A percentile compares a stretch with the other conserved stretches of the same genome.
These are phyloP conservation scores for Sinosuthora webbiana DNA, from an alignment of 2,113 vertebrate species.

Conservation along the genomic window DNA sequence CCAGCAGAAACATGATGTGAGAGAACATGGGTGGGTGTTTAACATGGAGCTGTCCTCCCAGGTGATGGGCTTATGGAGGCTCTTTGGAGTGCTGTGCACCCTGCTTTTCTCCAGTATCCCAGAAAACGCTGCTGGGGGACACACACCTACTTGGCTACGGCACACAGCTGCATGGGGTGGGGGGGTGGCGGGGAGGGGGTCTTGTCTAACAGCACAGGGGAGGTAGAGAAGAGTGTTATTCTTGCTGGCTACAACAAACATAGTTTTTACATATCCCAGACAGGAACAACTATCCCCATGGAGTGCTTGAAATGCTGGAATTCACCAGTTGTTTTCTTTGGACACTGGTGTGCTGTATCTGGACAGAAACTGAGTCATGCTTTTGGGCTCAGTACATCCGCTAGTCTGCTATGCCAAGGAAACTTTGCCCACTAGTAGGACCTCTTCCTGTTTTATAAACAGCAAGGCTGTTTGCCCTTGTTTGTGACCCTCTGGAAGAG, in stretches of 20 bases:
- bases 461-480: background rate
- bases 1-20: background rate
- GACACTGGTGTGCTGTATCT: background rate
- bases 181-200: background rate
- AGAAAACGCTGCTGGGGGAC: background rate
- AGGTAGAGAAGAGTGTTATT: background rate
- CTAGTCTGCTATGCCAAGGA: background rate
- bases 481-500: background rate
- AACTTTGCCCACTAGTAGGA: background rate
- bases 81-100: background rate
- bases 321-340: constrained; percentile 30
- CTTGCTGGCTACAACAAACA: background rate
- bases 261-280: background rate
- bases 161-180: background rate
- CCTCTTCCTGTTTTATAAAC: background rate
- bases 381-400: background rate
- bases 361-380: background rate
- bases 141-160: background rate
- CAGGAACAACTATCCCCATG: background rate
- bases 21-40: accelerated
- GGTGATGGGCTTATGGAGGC: background rate
- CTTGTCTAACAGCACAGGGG: background rate
- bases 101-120: background rate
- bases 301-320: background rate
- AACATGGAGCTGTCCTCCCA: background rate